Base-by-base conservation (phyloP, 2,113 vertebrate species). In the Sminthopsis crassicaudata region DNA sequence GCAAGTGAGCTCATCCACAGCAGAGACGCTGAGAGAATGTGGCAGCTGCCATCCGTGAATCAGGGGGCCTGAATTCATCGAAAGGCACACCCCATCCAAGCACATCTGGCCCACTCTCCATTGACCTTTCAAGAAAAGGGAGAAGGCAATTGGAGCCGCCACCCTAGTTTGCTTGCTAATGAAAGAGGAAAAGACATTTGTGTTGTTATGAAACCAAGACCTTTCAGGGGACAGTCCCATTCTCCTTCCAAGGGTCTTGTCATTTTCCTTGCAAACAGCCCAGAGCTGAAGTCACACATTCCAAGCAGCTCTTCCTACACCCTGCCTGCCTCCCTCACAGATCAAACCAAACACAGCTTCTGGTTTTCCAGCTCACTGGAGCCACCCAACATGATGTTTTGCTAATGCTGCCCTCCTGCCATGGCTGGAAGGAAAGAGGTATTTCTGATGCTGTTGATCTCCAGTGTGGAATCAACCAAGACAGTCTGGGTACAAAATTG, bases 1-100 rank as follows among this genome's bases (percentile, higher is more conserved):
- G 93, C 48, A 89, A 96, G 91, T 96, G 97, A 97, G 91, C 90
- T 96, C 97, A 97, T 97, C 95, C 88, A 93, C 89, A 48, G 94
- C 93, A 4, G 88, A 95, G 95, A 93, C 30, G 94, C 84, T 52
- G 89, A 54, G 90, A 94, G 95, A 96, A 96, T 96, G 92, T 89
- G 27, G 90, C 67, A 97, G 54, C 94, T 93, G 96, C 90, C 92
- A 90, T 95, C 96, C 60, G 46, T 93, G 94, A 96, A 93, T 95
- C 96, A 96, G 42, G 92, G 97, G 93, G 92, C 46, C 53, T 94
- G 93, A 96, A 92, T 7, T 96, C 94, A 53, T 55, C 91, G 51
- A 93, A 96, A 96, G 95, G 90, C 30, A 91, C 51, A 90, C 91
- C 91, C 94, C 96, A 90, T 76, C 51, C 92, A 90, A 60, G 57